Base-by-base conservation (phyloP, 1,140 invertebrate genomes). In the Diachasmimorpha longicaudata region DNA sequence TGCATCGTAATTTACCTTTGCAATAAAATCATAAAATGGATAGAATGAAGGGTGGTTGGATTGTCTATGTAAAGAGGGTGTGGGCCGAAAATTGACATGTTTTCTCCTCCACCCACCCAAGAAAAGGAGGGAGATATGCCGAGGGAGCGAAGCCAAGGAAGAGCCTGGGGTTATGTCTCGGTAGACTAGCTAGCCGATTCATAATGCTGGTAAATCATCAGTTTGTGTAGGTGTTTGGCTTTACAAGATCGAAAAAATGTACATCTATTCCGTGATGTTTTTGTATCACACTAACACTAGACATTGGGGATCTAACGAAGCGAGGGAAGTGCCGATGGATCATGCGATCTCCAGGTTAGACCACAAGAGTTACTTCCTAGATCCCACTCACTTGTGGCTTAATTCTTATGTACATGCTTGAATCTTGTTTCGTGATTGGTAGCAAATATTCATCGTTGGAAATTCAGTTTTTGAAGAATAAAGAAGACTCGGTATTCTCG, bases 11-110 rank as follows among this genome's bases (percentile, higher is more conserved):
- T 71, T 71, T 71, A 71, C 69, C 37, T 71, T 48, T 44, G 69
- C 39, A 48, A 71, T 71, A 71, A 71, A 71, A 71, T 71, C 44
- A 55, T 10, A 39, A 72, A 44, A 13, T 70, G 23, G 68, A 76
- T 55, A 25, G 77, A 74, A 46, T 44, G 52, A 42, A 37, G n/a
- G 13, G 1, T 5, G 76, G 42, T 23, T 25, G 42, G 52, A 72
- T 72, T 36, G 23, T 52, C 19, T 58, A 55, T 14, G 19, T 67
- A 44, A 21, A 58, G 25, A 70, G 13, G 46, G 77, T 73, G 81
- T 83, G 80, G 82, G 80, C 78, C 74, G 80, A 77, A 78, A 82
- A 85, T 83, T 84, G 81, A 85, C 81, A 79, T 77, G 78, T 63
- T 63, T 82, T 79, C 70, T 75, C 80, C 74, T 78, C 69, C 52